A percentile compares a stretch with the other conserved stretches of the same genome.
Evolutionary conservation across 2,113 vertebrate species (phyloP).

Genomic region (Pao palembangensis): DNA sequence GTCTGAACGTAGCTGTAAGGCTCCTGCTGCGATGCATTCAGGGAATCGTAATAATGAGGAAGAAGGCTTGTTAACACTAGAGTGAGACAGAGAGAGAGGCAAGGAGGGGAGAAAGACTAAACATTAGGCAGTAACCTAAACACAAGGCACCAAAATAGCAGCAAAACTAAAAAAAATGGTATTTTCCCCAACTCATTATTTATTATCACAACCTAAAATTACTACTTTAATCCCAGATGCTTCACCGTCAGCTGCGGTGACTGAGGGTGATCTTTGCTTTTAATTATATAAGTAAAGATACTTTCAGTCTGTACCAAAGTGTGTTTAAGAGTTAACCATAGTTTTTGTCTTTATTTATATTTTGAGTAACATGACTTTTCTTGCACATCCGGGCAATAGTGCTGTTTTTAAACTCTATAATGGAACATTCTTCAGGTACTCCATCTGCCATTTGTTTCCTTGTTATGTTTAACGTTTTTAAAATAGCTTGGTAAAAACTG

Average conservation of each 20-base stretch:
- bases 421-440: no score
- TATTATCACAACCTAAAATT: conserved; percentile 24
- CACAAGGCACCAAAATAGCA: not conserved
- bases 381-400: not conserved
- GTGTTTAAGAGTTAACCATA: conserved; percentile 12
- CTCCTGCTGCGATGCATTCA: conserved; percentile 37
- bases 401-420: no score
- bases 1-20: conserved; percentile 11
- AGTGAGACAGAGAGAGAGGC: not conserved
- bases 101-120: conserved; percentile 1
- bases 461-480: no score
- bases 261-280: not conserved
- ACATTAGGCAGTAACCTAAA: conserved; percentile 26
- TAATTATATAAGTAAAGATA: conserved; percentile 30
- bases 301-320: conserved; percentile 3
- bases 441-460: no score
- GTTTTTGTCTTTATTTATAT: not conserved
- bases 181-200: conserved; percentile 4
- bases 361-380: not conserved
- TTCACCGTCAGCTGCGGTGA: not conserved
- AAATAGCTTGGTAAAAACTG: no score
- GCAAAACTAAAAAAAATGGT: conserved; percentile 19
- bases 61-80: conserved; percentile 8
- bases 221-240: conserved; percentile 4
- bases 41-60: conserved; percentile 22